Conservation (phyloP, 2,888 invertebrate species). For the Epinotia nisella region DNA sequence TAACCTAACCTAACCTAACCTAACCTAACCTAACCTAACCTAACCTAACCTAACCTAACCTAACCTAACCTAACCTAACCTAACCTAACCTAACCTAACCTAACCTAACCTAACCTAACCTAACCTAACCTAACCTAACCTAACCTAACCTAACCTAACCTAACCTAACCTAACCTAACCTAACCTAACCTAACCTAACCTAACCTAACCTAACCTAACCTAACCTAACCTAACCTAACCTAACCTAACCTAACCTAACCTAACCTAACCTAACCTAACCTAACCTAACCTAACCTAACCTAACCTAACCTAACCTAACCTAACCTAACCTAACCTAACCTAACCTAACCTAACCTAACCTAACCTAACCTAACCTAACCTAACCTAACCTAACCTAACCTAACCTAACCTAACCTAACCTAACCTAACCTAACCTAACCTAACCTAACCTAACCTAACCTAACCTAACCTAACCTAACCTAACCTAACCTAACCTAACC, state of each 20-base stretch:
- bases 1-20: conserved; percentile 46
- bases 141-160: conserved; percentile 46
- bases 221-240: conserved; percentile 41
- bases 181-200: conserved; percentile 41
- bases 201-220: conserved; percentile 40
- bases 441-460: no score
- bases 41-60: conserved; percentile 43
- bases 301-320: conserved; percentile 34
- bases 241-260: conserved; percentile 37
- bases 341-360: no score
- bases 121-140: conserved; percentile 46
- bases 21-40: conserved; percentile 46
- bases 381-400: conserved; percentile 9
- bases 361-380: conserved; percentile 39
- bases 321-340: no score
- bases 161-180: conserved; percentile 46
- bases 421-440: no score
- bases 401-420: no score
- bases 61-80: conserved; percentile 32
- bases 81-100: conserved; percentile 46
- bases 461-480: no score
- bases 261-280: conserved; percentile 9
- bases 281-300: conserved; percentile 39
- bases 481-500: no score
- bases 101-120: conserved; percentile 45